phyloP scores from a whole-genome alignment of 2,888 invertebrate genomes.

The Rhopalosiphum nymphaeae region DNA sequence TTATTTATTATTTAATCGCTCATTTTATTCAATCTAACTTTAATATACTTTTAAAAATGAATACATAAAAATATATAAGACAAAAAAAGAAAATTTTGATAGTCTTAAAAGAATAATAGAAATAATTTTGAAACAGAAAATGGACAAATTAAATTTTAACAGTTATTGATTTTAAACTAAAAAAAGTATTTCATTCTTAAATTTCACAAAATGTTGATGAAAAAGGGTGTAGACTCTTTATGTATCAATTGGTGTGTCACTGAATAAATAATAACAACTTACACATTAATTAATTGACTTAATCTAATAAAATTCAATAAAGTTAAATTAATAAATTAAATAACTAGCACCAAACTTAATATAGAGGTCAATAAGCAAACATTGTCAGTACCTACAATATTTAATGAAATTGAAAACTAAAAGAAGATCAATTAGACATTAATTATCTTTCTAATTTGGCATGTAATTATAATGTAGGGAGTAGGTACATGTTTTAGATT shows the following conservation, averaged over 20 bases:
- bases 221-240: neutral
- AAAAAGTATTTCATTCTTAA: neutral
- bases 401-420: neutral
- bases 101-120: neutral
- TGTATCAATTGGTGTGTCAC: neutral
- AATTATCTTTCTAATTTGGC: neutral
- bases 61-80: neutral
- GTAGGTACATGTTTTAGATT: neutral
- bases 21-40: neutral
- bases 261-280: neutral
- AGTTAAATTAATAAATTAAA: neutral
- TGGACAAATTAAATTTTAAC: neutral
- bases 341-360: neutral
- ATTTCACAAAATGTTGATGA: neutral
- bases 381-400: neutral
- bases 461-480: neutral
- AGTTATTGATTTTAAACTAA: neutral
- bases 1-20: neutral
- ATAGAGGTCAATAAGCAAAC: neutral
- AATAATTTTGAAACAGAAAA: neutral
- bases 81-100: neutral
- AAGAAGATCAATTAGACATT: neutral
- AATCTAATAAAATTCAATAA: slow-evolving; percentile 8
- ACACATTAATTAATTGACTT: neutral
- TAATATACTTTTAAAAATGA: neutral